Evolutionary conservation across 2,797 vertebrate genomes (phyloP), one percentile per base, ranked within the genome.

Genomic region (Etheostoma nigrum): DNA sequence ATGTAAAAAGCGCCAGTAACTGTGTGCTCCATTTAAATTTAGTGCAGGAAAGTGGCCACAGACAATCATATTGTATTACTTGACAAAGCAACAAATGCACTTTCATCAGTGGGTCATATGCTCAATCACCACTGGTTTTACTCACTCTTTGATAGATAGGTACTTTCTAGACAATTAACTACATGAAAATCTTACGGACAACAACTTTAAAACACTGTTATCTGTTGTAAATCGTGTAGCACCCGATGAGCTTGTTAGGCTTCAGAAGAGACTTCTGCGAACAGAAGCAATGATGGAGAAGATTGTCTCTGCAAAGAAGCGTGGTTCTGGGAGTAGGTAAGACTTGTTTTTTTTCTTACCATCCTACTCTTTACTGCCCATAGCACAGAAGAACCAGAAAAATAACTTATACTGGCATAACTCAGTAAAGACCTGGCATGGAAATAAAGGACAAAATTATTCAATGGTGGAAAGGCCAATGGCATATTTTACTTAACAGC

Each of bases 221-320:
- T 79, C 21, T 72, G 0, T 16, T 76, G 0, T 44, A 19, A 27
- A 67, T 69, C 40, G 48, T 67, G 45, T 19, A 91, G 84, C 67
- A 95, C 95, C 94, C 74, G 95, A 97, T 86, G 96, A 98, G 72
- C 95, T 97, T 62, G 82, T 91, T 64, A 96, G 95, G 73, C 96
- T 98, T 36, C 97, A 99, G 84, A 94, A 96, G 90, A 96, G 95
- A 90, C 92, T 97, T 67, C 94, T 92, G 79, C 95, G 96, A 76
- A 97, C 98, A 13, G 97, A 99, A 82, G 95, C 84, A 88, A 94
- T 95, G 78, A 96, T 96, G 96, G 96, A 97, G 93, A 97, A 94
- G 92, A 93, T 97, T 65, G 95, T 96, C 75, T 95, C 92, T 47
- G 95, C 90, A 90, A 95, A 95, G 78, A 90, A 94, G 82, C 94